Evolutionary conservation across 2,113 vertebrate genomes (phyloP).

Genomic region (Gallinago media): DNA sequence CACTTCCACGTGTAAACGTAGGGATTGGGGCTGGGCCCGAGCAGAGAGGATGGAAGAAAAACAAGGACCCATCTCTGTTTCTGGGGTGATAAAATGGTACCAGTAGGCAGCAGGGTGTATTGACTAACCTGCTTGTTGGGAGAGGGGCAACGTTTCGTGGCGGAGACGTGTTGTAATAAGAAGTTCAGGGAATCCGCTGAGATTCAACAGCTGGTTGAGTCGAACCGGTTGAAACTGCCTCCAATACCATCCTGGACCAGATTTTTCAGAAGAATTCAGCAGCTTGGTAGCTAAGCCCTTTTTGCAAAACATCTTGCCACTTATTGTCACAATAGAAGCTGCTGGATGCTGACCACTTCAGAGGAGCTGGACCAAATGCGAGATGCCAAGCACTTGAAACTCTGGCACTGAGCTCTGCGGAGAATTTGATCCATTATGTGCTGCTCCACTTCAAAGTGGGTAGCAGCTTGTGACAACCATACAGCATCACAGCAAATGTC

Average conservation of each 20-base stretch:
- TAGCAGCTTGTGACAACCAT: conserved; percentile 57
- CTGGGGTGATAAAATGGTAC: not conserved
- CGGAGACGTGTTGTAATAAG: not conserved
- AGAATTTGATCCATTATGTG: conserved; percentile 62
- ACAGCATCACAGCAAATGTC: conserved; percentile 66
- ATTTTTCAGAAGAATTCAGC: conserved; percentile 64
- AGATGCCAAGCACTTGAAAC: conserved; percentile 70
- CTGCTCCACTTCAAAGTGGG: conserved; percentile 66
- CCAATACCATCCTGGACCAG: conserved; percentile 68
- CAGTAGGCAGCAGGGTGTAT: not conserved
- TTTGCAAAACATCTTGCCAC: conserved; percentile 71
- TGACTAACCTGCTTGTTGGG: not conserved
- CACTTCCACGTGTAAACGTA: not conserved
- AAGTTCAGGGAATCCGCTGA: conserved; percentile 9
- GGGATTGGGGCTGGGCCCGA: not conserved
- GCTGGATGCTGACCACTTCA: conserved; percentile 73
- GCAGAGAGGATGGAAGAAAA: not conserved
- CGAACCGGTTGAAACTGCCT: conserved; percentile 66
- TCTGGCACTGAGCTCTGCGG: conserved; percentile 45
- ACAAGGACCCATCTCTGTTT: not conserved
- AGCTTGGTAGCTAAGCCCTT: conserved; percentile 62
- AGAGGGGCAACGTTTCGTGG: not conserved
- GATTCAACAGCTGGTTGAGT: conserved; percentile 53
- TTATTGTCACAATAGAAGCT: conserved; percentile 70
- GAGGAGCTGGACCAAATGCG: conserved; percentile 50